Base-by-base conservation (phyloP, 2,888 invertebrate species). In the Ametastegia equiseti region DNA sequence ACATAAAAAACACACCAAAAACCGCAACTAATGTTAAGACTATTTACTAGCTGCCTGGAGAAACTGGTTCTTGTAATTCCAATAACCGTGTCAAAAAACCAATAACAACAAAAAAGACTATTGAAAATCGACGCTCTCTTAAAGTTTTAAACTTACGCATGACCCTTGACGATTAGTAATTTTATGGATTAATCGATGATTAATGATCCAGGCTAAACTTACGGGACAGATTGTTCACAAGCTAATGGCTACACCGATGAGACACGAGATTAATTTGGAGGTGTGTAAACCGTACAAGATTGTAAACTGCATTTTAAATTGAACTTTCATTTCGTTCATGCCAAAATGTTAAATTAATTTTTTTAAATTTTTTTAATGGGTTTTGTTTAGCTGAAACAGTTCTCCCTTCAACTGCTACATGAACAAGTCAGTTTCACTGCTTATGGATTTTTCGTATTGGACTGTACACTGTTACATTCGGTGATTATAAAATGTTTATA, bases 391-490 rank as follows among this genome's bases (percentile, higher is more conserved):
- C 71, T 71, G 7, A 13, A 45, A 30, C 71, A 47, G n/a, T 71
- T 71, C 23, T 71, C 71, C 13, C 23, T 42, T 30, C 71, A 71
- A 27, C 47, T 71, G 42, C 47, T 71, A 47, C 71, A 71, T 27
- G 71, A 71, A 30, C 5, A 45, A 0, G 9, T 47, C 15, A 47
- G 9, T 42, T 71, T 71, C 19, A 47, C 71, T 6, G 71, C 47
- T 42, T 30, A 42, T 2, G 71, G 71, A 27, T 71, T 71, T 1
- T 71, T 71, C 47, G 9, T 7, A 13, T 71, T 71, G 71, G 71
- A 71, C 71, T 71, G 42, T 30, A 71, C 71, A 45, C 11, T 71
- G 71, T 47, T 71, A 71, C 42, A 71, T 71, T 71, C 71, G 71
- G 71, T 71, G 30, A 71, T 27, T 47, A 71, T 71, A 7, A 45